These are phyloP conservation scores for Parotia lawesii DNA, from an alignment of 2,113 vertebrate genomes.

Conservation along the genomic window DNA sequence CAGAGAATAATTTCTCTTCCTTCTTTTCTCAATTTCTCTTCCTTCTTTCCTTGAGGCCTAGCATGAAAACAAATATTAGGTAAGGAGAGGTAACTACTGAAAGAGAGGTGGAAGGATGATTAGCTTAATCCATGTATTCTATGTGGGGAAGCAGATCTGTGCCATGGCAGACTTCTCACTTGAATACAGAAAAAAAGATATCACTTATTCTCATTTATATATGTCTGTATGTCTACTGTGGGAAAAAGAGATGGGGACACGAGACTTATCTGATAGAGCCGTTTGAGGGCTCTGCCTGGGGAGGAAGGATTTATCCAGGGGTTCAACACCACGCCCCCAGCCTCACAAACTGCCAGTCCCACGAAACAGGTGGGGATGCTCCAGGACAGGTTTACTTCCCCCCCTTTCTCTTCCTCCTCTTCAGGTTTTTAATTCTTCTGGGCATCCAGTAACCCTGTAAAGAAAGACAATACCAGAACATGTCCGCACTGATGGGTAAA, in stretches of 20 bases:
- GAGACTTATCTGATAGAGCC: rapidly evolving
- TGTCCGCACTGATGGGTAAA: slow-evolving; percentile 62
- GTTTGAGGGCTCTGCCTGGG: background rate
- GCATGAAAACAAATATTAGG: background rate
- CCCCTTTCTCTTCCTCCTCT: background rate
- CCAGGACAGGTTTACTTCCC: background rate
- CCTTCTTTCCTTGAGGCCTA: background rate
- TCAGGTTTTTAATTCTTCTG: background rate
- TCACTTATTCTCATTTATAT: background rate
- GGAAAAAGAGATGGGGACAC: rapidly evolving
- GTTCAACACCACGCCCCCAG: rapidly evolving
- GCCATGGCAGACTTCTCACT: background rate
- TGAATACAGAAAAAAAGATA: background rate
- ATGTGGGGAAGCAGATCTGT: background rate
- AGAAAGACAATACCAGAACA: background rate
- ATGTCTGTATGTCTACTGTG: rapidly evolving
- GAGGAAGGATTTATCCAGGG: background rate
- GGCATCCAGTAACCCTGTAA: background rate
- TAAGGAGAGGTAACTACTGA: background rate
- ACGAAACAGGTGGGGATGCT: background rate
- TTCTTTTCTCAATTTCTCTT: background rate
- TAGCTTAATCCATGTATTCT: background rate
- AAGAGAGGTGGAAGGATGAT: background rate
- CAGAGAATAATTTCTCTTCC: background rate
- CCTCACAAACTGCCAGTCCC: background rate